phyloP scores from a whole-genome alignment of 1,140 invertebrate genomes.

The Stegodyphus dumicola region DNA sequence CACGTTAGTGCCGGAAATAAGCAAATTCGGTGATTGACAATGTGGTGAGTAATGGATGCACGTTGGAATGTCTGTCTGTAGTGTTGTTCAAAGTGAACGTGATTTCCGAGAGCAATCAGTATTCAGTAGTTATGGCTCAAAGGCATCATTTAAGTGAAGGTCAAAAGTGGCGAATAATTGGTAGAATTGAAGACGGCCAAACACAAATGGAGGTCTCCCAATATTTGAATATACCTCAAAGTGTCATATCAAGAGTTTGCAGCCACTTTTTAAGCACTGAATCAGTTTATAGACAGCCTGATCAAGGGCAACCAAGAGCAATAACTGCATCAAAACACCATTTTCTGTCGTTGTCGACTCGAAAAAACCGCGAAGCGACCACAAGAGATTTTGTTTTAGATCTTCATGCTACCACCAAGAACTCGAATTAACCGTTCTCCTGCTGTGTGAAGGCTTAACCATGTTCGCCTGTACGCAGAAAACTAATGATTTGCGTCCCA shows the following conservation, averaged over 20 bases:
- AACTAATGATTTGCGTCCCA: neutral
- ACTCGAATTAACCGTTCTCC: neutral
- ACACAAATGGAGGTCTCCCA: neutral
- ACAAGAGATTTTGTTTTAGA: neutral
- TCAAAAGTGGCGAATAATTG: neutral
- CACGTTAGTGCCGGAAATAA: neutral
- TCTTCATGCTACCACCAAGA: neutral
- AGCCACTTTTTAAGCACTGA: neutral
- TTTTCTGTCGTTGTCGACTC: neutral
- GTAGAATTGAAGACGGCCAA: neutral
- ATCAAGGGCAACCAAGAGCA: neutral
- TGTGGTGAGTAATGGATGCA: neutral
- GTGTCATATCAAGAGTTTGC: neutral
- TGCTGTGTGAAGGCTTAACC: neutral
- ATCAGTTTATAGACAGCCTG: neutral
- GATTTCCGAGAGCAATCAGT: neutral
- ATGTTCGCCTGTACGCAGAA: neutral
- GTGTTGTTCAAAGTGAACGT: neutral
- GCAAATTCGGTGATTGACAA: neutral
- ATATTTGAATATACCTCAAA: neutral
- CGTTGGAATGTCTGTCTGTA: neutral
- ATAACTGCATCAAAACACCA: neutral
- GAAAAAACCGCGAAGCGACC: neutral
- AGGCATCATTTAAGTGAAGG: neutral
- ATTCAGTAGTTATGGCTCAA: neutral